Evolutionary conservation across 2,888 invertebrate species (phyloP).

Genomic region (Sinodicranocentrus sp.): DNA sequence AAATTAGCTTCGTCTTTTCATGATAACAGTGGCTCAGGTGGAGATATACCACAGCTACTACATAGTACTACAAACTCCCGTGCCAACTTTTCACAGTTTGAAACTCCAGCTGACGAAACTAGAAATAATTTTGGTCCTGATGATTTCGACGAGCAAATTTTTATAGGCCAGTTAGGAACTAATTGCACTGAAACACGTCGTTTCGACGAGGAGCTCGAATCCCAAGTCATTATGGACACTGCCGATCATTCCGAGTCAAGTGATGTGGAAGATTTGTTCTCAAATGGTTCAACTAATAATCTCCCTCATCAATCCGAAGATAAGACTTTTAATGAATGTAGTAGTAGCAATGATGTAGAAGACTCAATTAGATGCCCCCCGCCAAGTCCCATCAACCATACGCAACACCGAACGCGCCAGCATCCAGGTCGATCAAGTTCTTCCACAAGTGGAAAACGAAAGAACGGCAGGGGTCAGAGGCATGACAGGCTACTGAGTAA

Average conservation of each 20-base stretch:
- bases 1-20: constrained; percentile 44
- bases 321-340: constrained; percentile 51
- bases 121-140: constrained; percentile 65
- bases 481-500: constrained; percentile 43
- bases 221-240: constrained; percentile 58
- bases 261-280: constrained; percentile 60
- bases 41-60: constrained; percentile 33
- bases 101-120: constrained; percentile 68
- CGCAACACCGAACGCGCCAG: constrained; percentile 23
- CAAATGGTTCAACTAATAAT: constrained; percentile 31
- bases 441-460: constrained; percentile 20
- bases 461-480: constrained; percentile 14
- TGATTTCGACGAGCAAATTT: constrained; percentile 66
- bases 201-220: constrained; percentile 65
- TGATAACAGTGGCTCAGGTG: constrained; percentile 32
- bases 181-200: constrained; percentile 42
- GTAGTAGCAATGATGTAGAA: constrained; percentile 29
- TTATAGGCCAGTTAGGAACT: constrained; percentile 57
- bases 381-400: constrained; percentile 37
- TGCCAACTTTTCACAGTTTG: constrained; percentile 67
- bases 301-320: constrained; percentile 37
- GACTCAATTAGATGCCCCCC: constrained; percentile 24
- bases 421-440: constrained; percentile 18
- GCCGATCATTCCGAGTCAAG: constrained; percentile 69
- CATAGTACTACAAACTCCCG: constrained; percentile 43